These are phyloP conservation scores for Pachypeltis micranthus DNA, from an alignment of 1,140 invertebrate species.

Conservation along the genomic window DNA sequence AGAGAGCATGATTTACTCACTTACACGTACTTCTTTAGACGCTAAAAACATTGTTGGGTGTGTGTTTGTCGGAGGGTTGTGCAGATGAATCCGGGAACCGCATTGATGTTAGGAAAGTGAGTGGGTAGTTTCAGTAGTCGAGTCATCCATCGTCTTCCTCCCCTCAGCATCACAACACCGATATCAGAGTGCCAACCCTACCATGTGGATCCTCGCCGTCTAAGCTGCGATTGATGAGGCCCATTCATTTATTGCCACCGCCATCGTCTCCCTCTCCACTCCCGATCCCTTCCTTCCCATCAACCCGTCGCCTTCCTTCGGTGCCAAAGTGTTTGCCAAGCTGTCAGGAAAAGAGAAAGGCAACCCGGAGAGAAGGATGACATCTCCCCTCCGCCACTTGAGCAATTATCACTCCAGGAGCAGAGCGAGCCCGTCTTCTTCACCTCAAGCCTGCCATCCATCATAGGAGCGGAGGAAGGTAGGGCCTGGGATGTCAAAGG, in stretches of 20 bases:
- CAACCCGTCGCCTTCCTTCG: neutral
- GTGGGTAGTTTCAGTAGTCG: too few relatives aligned
- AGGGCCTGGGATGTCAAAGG: neutral
- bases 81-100: too few relatives aligned
- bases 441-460: neutral
- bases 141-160: neutral
- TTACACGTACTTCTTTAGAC: too few relatives aligned
- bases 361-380: neutral
- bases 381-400: neutral
- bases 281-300: neutral
- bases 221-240: neutral
- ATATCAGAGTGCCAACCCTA: too few relatives aligned
- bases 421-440: neutral
- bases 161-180: too few relatives aligned
- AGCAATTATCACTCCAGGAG: conserved; percentile 1
- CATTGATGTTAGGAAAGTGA: too few relatives aligned
- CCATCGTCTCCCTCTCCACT: too few relatives aligned
- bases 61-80: too few relatives aligned
- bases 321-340: conserved; percentile 4
- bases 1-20: too few relatives aligned
- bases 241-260: conserved; percentile 1
- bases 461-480: neutral
- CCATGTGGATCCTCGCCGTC: too few relatives aligned
- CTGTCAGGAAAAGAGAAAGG: neutral
- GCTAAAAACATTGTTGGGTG: too few relatives aligned